Conservation (phyloP, 2,797 vertebrate species). For the Coranthus polyacanthus region DNA sequence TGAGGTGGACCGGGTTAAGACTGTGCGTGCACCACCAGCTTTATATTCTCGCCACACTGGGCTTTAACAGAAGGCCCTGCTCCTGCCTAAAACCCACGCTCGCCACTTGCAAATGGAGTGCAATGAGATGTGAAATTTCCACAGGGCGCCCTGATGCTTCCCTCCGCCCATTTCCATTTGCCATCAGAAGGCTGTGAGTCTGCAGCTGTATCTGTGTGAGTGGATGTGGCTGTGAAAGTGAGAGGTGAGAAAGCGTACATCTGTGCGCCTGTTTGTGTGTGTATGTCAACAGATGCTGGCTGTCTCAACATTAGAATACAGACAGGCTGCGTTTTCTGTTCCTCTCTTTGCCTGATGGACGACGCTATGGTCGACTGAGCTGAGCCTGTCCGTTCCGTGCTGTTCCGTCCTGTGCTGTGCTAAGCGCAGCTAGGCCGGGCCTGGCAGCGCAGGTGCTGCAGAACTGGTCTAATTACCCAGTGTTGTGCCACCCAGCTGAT, state of each 20-base stretch:
- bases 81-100: constrained; percentile 75
- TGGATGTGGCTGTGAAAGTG: constrained; percentile 26
- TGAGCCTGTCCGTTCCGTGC: constrained; percentile 41
- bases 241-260: constrained; percentile 51
- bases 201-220: constrained; percentile 65
- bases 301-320: constrained; percentile 63
- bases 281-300: constrained; percentile 76
- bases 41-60: constrained; percentile 69
- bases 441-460: constrained; percentile 79
- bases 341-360: constrained; percentile 67
- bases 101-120: constrained; percentile 83
- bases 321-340: constrained; percentile 49
- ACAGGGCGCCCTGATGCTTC: constrained; percentile 76
- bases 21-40: constrained; percentile 60
- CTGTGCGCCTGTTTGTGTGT: constrained; percentile 57
- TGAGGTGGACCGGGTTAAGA: constrained; percentile 55
- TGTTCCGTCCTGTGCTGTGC: constrained; percentile 36
- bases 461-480: constrained; percentile 84
- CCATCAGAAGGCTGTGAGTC: constrained; percentile 66
- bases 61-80: constrained; percentile 74
- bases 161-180: constrained; percentile 77
- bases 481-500: constrained; percentile 87
- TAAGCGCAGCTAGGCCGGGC: constrained; percentile 49
- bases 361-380: constrained; percentile 53
- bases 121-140: constrained; percentile 87